Base-by-base conservation (phyloP, 2,113 vertebrate species). In the Lanius collurio region DNA sequence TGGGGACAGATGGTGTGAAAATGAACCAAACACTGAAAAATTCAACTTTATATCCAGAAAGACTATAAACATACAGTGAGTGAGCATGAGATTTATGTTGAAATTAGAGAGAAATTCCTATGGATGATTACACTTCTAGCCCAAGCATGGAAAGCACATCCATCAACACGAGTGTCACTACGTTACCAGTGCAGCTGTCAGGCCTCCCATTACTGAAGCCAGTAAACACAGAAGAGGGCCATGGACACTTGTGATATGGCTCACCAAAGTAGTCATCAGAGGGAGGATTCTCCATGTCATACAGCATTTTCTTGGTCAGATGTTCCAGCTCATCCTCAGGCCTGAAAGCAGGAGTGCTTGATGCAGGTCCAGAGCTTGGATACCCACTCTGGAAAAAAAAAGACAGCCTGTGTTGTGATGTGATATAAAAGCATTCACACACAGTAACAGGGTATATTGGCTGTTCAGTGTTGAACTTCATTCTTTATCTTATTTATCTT, bases 291-390 rank as follows among this genome's bases (percentile, higher is more conserved):
- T 99, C 99, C 99, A 99, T 99, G 95, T 99, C 99, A 81, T 98
- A 99, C 81, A 99, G 97, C 99, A 99, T 99, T 98, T 99, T 99
- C 98, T 99, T 99, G 94, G 99, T 99, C 92, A 99, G 98, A 62
- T 99, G 99, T 78, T 99, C 99, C 28, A 99, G 97, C 92, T 99
- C 99, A 69, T 99, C 99, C 89, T 99, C 99, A 31, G 99, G 99
- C 52, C 99, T 98, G 95, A 98, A 98, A 20, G 95, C 94, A 50
- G 98, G 62, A 49, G 96, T 50, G 35, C 70, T 52, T 15, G 98
- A 95, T 42, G 96, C 20, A 6, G 97, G 90, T n/a, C 93, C 97
- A 46, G 97, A 74, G 15, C 88, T 94, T 62, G 97, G 57, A 41
- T 96, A 98, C 16, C 97, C 96, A 94, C 96, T 82, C 98, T 98